Evolutionary conservation across 2,797 vertebrate species (phyloP), one percentile per base, ranked within the genome.

Genomic region (Macropus fuliginosus): DNA sequence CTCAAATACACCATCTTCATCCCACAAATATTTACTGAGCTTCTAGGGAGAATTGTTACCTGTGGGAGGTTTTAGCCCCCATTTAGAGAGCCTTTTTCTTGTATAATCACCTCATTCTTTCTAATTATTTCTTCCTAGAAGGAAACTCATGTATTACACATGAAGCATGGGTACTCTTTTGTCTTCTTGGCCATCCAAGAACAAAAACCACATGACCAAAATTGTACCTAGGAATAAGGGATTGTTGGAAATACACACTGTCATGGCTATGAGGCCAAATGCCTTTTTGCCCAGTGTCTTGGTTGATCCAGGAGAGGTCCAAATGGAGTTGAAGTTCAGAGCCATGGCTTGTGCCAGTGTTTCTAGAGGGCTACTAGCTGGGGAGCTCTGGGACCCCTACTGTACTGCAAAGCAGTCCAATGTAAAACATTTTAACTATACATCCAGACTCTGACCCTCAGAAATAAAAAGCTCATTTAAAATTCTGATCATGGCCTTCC

Each of bases 21-120:
- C 95, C 62, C 90, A 92, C 94, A 98, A 97, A 95, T 96, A 92
- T 95, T 97, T 97, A 66, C 56, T 40, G 90, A 96, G 29, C 59
- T 81, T 94, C 95, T 96, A 96, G 94, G 56, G 95, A 81, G 97
- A 97, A 59, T 46, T 94, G 13, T 62, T 96, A 96, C 97, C 94
- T 96, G 6, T 1, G 62, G 91, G 54, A 97, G 40, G 90, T 93
- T 96, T 93, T 94, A 57, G 0, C 66, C 52, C 93, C 93, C 81
- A 93, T 92, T 96, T 98, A 31, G 91, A 93, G 94, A 97, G 93
- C 92, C 87, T 97, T 46, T 40, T 81, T 46, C 92, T 12, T 66
- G 66, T 91, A 31, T 95, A 94, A 91, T 94, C 56, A 52, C 74
- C 93, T 93, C 52, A 11, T 29, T 96, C 57, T 94, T 59, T 95